Base-by-base conservation (phyloP, 2,888 invertebrate genomes). In the Euplagia quadripunctaria region DNA sequence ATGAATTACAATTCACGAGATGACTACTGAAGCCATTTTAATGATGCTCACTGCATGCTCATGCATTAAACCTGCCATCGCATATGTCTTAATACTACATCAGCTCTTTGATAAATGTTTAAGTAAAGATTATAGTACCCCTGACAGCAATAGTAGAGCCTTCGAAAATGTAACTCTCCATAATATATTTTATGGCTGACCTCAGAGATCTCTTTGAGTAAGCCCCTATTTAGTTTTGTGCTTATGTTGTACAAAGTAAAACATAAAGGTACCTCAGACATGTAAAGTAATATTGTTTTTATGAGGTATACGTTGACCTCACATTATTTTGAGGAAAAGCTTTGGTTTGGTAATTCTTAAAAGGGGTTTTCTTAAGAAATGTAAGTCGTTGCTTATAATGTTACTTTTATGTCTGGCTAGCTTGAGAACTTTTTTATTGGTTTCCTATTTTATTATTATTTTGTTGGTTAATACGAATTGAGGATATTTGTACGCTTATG, bases 141-240 rank as follows among this genome's bases (percentile, higher is more conserved):
- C 11, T 8, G 46, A 61, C 9, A 46, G 46, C 16, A 31, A 71
- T 55, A 65, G 9, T 31, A 46, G 12, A 71, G 52, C 12, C 64
- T 6, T 46, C 20, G 17, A 66, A 71, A 41, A 14, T 9, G 20
- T 52, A 31, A 46, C 46, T 46, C 43, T 55, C n/a, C 14, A 16
- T 20, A 41, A 31, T 4, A 52, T 70, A 64, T 64, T 64, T 70
- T 41, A 51, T 55, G 41, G 31, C 31, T n/a, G 41, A 49, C 58
- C 66, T 71, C 41, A 46, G 66, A 41, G 66, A 71, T 49, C 58
- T 49, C 71, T 71, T 71, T 61, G 71, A 66, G 49, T 9, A 31
- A 46, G 31, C 43, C 58, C 46, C 41, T 70, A 71, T 65, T 46
- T 55, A 71, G 64, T 71, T 55, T 65, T 43, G 14, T 46, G 64